Evolutionary conservation across 2,888 invertebrate genomes (phyloP).

Genomic region (Phlogophora meticulosa): DNA sequence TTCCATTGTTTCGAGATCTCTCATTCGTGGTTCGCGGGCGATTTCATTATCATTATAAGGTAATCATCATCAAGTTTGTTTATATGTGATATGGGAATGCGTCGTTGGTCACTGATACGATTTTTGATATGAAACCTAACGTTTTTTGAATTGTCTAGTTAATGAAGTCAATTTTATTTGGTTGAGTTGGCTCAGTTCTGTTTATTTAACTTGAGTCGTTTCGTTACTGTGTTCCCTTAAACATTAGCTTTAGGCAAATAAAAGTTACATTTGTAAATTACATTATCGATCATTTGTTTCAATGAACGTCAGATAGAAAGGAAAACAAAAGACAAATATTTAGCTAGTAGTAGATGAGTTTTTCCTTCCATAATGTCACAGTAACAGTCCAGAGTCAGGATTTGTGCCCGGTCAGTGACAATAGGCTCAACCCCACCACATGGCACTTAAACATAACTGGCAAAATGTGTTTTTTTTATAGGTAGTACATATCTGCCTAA

Average conservation of each 20-base stretch:
- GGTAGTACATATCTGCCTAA: too few relatives aligned
- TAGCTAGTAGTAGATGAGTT: too few relatives aligned
- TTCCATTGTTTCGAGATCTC: constrained; percentile 69
- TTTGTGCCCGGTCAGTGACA: too few relatives aligned
- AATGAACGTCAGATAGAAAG: too few relatives aligned
- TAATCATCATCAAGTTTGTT: constrained; percentile 69
- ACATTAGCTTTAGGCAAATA: background rate
- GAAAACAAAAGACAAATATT: too few relatives aligned
- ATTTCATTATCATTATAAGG: constrained; percentile 74
- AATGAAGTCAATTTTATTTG: constrained; percentile 53
- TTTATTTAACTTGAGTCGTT: background rate
- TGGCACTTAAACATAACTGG: too few relatives aligned
- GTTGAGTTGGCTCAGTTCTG: constrained; percentile 25
- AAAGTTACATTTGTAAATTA: too few relatives aligned
- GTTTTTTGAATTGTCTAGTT: constrained; percentile 54
- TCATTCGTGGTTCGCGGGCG: constrained; percentile 56
- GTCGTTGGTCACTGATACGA: constrained; percentile 61
- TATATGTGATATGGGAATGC: constrained; percentile 69
- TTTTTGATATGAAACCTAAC: constrained; percentile 50
- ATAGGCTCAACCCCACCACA: too few relatives aligned
- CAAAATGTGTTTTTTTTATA: too few relatives aligned
- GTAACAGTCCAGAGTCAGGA: too few relatives aligned
- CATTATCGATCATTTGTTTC: too few relatives aligned
- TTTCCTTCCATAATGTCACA: too few relatives aligned
- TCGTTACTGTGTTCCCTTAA: background rate